A percentile compares a stretch with the other conserved stretches of the same genome.
Evolutionary conservation across 1,140 invertebrate species (phyloP).

Genomic region (Orius insidiosus): DNA sequence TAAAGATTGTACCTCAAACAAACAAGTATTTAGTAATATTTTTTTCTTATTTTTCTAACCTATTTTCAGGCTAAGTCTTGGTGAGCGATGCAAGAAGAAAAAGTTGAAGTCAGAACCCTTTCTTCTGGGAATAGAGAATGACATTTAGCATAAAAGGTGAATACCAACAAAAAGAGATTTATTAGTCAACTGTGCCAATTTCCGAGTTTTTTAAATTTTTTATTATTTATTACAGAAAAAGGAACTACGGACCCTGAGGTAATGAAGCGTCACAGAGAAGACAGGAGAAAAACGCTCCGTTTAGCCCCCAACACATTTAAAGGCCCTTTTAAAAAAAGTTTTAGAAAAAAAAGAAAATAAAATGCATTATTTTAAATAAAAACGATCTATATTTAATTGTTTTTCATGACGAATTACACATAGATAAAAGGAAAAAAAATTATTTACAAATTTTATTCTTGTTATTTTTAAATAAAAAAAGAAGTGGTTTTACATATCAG

Average conservation of each 20-base stretch:
- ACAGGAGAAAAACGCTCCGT: slow-evolving; percentile 1
- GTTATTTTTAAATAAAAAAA: no score
- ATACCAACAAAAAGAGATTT: no score
- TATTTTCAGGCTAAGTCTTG: slow-evolving; percentile 15
- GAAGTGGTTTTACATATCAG: slow-evolving; percentile 74
- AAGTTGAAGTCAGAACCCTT: slow-evolving; percentile 14
- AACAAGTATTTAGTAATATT: background rate
- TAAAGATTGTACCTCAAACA: no score
- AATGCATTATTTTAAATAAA: slow-evolving; percentile 1
- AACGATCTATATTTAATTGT: no score
- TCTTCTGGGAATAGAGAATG: slow-evolving; percentile 20
- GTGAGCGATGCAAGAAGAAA: slow-evolving; percentile 18
- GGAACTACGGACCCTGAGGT: slow-evolving; percentile 6
- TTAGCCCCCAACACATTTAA: slow-evolving; percentile 10
- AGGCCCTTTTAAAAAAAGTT: slow-evolving; percentile 5
- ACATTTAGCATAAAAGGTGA: slow-evolving; percentile 19
- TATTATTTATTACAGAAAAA: slow-evolving; percentile 10
- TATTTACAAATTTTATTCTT: no score
- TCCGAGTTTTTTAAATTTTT: no score
- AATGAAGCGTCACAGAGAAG: slow-evolving; percentile 8
- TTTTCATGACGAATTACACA: no score
- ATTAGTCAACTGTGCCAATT: background rate
- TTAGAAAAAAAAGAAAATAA: slow-evolving; percentile 4
- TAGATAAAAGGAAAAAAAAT: no score
- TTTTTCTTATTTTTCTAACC: slow-evolving; percentile 19